Evolutionary conservation across 2,888 invertebrate species (phyloP).

Genomic region (Bembecia ichneumoniformis): DNA sequence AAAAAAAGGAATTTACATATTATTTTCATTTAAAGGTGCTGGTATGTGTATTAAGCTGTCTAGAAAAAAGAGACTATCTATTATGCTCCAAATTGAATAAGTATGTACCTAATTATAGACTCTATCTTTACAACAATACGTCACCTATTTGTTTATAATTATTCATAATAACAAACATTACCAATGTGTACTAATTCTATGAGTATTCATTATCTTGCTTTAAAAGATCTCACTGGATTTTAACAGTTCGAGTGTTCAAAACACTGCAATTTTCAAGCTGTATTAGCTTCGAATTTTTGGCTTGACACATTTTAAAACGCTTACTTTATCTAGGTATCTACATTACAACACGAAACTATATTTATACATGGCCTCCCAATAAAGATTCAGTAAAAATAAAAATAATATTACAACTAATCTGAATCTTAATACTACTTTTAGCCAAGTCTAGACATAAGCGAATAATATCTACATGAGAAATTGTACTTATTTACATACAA

Average conservation of each 20-base stretch:
- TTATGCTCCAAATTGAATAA: neutral
- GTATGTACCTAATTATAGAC: neutral
- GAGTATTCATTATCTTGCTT: constrained; percentile 62
- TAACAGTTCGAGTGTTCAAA: constrained; percentile 57
- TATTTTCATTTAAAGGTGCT: no score
- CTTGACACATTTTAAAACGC: constrained; percentile 57
- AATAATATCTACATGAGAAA: neutral
- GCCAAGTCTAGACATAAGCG: neutral
- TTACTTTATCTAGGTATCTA: constrained; percentile 41
- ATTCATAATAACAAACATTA: neutral
- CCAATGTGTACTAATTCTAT: constrained; percentile 29
- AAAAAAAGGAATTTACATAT: no score
- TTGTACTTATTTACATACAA: neutral
- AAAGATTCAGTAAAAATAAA: neutral
- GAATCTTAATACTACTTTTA: neutral
- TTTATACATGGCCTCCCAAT: constrained; percentile 44
- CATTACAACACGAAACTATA: constrained; percentile 7
- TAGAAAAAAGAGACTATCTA: neutral
- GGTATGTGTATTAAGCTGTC: no score
- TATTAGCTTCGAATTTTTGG: constrained; percentile 68
- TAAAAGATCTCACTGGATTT: constrained; percentile 50
- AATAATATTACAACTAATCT: neutral
- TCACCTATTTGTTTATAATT: neutral
- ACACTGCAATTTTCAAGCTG: constrained; percentile 69
- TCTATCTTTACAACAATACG: neutral